Evolutionary conservation across 2,797 vertebrate species (phyloP), one percentile per base, ranked within the genome.

Genomic region (Halcyon chelicuti): DNA sequence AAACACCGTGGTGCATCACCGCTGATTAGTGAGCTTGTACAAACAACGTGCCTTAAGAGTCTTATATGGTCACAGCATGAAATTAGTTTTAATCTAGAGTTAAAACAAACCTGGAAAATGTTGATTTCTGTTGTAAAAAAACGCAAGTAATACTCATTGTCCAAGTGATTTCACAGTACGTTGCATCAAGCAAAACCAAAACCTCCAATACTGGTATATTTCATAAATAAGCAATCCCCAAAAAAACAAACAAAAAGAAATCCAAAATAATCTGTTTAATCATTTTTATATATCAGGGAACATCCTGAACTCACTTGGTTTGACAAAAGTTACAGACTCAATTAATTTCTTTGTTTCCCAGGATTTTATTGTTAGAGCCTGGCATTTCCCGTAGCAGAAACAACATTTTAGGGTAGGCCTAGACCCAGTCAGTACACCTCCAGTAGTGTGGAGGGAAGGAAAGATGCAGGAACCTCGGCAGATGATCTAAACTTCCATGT

Each of bases 401-500:
- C 5, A 42, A 21, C 39, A 66, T 33, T 81, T 58, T 63, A 55
- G 1, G 1, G 28, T 8, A 68, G 39, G 15, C 35, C 68, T 77
- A 70, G 31, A 75, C 68, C 46, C 40, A 88, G 20, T 4, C n/a
- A 47, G 33, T 47, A 47, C 23, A 61, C 31, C 10, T 39, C 14
- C 35, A 68, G 10, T 33, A 65, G 21, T 9, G n/a, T 1, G 0
- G 20, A 74, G 7, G 61, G 62, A 67, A 77, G 14, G 22, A 94
- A 77, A 77, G 72, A 83, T 1, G 5, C n/a, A 86, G 42, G 37
- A 93, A 68, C 58, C 23, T 75, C 54, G 90, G 29, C 22, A 86
- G 58, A 74, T 75, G 55, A 95, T 75, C 84, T 85, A 80, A 95
- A 65, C 46, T 90, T 82, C 81, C 29, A 77, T 47, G 17, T n/a